Evolutionary conservation across 2,797 vertebrate genomes (phyloP), one percentile per base, ranked within the genome.

Genomic region (Carcharodon carcharias): DNA sequence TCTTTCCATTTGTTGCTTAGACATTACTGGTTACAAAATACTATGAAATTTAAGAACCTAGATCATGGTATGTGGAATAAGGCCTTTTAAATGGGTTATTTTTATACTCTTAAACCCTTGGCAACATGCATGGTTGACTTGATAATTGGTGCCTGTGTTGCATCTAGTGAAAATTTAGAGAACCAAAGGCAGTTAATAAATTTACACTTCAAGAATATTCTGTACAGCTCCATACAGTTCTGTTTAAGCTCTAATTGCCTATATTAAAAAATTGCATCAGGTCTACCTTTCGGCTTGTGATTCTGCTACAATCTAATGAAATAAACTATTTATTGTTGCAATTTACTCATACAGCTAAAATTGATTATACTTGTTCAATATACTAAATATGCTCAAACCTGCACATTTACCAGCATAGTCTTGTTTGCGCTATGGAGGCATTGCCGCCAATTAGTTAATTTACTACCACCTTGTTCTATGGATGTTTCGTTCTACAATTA

Each of bases 191-290:
- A 91, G 3, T 93, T 93, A 18, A 65, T 26, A 65, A n/a, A 93
- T 93, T 11, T n/a, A 61, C 28, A 91, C 35, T 61, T 88, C 31
- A 58, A 61, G 88, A 67, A 67, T 65, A 35, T n/a, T 61, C 91
- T 18, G 16, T 65, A 21, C n/a, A 11, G 61, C 61, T 45, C 21
- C 9, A 40, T 40, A 40, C 65, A 35, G 26, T 58, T 56, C 31
- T 61, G 16, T 16, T 92, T 63, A 63, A 65, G 40, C 45, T 67
- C 65, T 93, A 67, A 93, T 93, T 65, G 6, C 82, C 26, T 50
- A 85, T 85, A 50, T 85, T 67, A 93, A 93, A n/a, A n/a, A 45
- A 93, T n/a, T 93, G 91, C 23, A 40, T 93, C 14, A 93, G 35
- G 61, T 3, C n/a, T 93, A 40, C 91, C 45, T 63, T 45, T 35